Conservation (phyloP, 2,113 vertebrate species). For the Colossoma macropomum region DNA sequence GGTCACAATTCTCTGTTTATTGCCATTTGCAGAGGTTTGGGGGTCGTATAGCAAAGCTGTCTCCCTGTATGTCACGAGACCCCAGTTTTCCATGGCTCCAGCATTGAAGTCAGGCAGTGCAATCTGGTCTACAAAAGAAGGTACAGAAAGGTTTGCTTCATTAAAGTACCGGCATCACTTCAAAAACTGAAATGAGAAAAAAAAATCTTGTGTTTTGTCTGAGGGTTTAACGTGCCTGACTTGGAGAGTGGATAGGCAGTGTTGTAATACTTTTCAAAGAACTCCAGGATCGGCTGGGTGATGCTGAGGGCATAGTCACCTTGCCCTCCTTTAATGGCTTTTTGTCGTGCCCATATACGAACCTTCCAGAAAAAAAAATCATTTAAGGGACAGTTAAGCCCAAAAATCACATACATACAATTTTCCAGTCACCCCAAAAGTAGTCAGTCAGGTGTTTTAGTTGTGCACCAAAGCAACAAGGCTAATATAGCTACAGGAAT, state of each 20-base stretch:
- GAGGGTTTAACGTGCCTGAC: conserved; percentile 78
- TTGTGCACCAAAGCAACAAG: no score
- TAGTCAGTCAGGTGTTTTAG: neutral
- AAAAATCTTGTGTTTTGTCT: neutral
- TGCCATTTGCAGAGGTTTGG: conserved; percentile 77
- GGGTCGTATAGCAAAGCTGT: conserved; percentile 83
- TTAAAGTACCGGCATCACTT: neutral
- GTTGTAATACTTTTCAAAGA: conserved; percentile 81
- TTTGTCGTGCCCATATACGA: conserved; percentile 87
- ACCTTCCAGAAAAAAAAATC: conserved; percentile 74
- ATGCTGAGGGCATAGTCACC: conserved; percentile 78
- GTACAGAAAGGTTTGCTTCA: neutral
- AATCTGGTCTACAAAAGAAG: conserved; percentile 84
- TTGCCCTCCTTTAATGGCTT: conserved; percentile 73
- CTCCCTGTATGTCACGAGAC: conserved; percentile 93
- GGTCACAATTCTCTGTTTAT: conserved; percentile 85
- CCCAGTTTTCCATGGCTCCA: conserved; percentile 99
- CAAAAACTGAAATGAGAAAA: neutral
- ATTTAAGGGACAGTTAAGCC: neutral
- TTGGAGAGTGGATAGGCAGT: conserved; percentile 84
- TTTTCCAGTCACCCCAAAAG: neutral
- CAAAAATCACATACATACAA: neutral
- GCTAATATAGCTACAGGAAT: no score
- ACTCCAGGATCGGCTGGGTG: conserved; percentile 82
- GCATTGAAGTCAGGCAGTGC: conserved; percentile 90